These are phyloP conservation scores for Hyla sarda DNA, from an alignment of 2,113 vertebrate genomes.

Conservation along the genomic window DNA sequence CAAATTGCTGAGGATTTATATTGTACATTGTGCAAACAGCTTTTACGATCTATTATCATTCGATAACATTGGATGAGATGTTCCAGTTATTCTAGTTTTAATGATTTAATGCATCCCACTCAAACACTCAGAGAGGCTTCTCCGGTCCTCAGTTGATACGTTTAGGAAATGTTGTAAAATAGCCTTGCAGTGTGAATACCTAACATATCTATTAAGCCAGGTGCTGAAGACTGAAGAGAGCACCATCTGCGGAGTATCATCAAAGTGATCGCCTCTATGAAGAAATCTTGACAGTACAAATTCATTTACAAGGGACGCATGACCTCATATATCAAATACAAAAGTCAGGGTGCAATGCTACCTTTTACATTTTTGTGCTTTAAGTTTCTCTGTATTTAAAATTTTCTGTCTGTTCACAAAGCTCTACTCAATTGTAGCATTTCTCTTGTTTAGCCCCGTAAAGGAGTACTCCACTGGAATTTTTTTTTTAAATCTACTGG, in stretches of 20 bases:
- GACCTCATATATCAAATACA: not conserved
- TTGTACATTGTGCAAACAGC: not conserved
- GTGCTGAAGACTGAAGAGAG: not conserved
- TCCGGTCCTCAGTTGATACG: not conserved
- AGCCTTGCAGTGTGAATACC: not conserved
- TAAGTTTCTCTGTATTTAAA: too few species aligned
- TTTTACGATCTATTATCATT: slow-evolving; percentile 14
- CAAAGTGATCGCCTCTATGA: not conserved
- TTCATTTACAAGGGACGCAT: not conserved
- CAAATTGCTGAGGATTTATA: slow-evolving; percentile 6
- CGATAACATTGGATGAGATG: not conserved
- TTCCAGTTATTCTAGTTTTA: not conserved
- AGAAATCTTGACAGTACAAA: not conserved
- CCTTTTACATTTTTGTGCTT: too few species aligned
- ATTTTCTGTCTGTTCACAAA: too few species aligned
- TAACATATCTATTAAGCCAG: not conserved
- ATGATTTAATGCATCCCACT: not conserved
- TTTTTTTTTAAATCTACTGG: too few species aligned
- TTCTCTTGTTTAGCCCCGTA: too few species aligned
- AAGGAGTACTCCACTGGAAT: too few species aligned
- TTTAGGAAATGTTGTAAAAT: too few species aligned
- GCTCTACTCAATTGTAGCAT: too few species aligned
- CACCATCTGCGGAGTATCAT: not conserved
- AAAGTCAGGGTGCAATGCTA: too few species aligned
- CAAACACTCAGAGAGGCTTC: not conserved